Evolutionary conservation across 2,113 vertebrate genomes (phyloP), one percentile per base, ranked within the genome.

Genomic region (Pedetes capensis): DNA sequence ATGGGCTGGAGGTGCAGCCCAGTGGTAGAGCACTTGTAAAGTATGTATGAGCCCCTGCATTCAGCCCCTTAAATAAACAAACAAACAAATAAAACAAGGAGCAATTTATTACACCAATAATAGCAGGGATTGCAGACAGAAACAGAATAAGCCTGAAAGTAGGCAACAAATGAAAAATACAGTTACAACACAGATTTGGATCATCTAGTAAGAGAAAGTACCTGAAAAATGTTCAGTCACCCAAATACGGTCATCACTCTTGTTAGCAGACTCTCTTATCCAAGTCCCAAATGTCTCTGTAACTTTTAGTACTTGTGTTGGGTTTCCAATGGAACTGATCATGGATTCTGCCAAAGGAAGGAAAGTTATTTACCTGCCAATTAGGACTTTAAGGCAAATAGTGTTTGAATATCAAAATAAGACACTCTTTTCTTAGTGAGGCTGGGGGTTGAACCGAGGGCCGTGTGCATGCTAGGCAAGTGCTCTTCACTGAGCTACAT

Each of bases 211-310:
- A 22, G 2, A 4, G 32, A 34, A n/a, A 3, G 13, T 98, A 99
- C 99, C 99, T 98, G 99, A 99, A 89, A 99, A 99, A 95, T 99
- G 99, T 61, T 98, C 98, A 0, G 99, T 99, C 91, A 99, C 98
- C 99, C 99, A 99, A 94, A 99, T 99, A 23, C 98, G 98, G 51
- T 99, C 98, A 39, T 99, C 99, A 0, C 98, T 98, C 89, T 95
- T 96, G 92, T 97, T 97, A 23, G 98, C 98, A 0, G 99, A 98
- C 97, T 99, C 99, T 91, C 97, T 98, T 98, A 99, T 99, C 99
- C 99, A 99, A 0, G 99, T 98, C 75, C 99, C 99, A 91, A 99
- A 99, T 0, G 99, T 99, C 94, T 97, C 98, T 76, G 97, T 98
- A 20, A 99, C 98, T 71, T 98, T 99, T 5, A 98, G 97, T 61